phyloP scores from a whole-genome alignment of 2,888 invertebrate species.

The Parasteatoda lunata region DNA sequence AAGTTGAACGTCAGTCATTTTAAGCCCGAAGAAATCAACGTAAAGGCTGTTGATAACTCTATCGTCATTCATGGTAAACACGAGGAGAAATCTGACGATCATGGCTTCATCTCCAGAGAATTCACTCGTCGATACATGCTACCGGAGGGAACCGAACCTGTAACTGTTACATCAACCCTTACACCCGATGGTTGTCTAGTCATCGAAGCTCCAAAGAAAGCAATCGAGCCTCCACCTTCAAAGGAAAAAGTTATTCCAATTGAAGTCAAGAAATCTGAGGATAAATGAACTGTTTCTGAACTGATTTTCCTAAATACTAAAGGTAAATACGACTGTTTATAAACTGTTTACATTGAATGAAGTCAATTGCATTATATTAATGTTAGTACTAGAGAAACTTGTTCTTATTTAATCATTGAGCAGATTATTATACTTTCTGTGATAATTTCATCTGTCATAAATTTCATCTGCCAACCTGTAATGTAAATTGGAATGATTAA shows the following conservation, averaged over 20 bases:
- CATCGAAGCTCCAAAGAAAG: slow-evolving; percentile 64
- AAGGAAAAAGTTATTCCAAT: slow-evolving; percentile 44
- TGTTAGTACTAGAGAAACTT: too few species aligned
- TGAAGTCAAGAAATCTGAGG: too few species aligned
- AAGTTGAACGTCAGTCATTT: slow-evolving; percentile 63
- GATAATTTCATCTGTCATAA: too few species aligned
- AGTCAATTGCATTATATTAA: too few species aligned
- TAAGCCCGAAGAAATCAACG: slow-evolving; percentile 64
- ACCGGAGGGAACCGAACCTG: slow-evolving; percentile 57
- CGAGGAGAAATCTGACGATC: slow-evolving; percentile 69
- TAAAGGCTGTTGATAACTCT: slow-evolving; percentile 68
- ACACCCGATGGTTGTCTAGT: slow-evolving; percentile 65
- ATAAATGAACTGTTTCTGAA: too few species aligned
- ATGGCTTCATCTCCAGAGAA: slow-evolving; percentile 67
- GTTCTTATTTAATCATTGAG: too few species aligned
- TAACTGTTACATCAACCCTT: slow-evolving; percentile 62
- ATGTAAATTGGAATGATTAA: too few species aligned
- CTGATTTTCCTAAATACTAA: too few species aligned
- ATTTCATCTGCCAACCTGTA: too few species aligned
- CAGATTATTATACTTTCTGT: too few species aligned
- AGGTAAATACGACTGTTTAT: too few species aligned
- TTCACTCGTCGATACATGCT: slow-evolving; percentile 69
- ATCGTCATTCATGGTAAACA: slow-evolving; percentile 69
- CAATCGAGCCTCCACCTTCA: slow-evolving; percentile 23
- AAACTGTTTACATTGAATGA: too few species aligned